Base-by-base conservation (phyloP, 2,797 vertebrate genomes). In the Florisuga fusca region DNA sequence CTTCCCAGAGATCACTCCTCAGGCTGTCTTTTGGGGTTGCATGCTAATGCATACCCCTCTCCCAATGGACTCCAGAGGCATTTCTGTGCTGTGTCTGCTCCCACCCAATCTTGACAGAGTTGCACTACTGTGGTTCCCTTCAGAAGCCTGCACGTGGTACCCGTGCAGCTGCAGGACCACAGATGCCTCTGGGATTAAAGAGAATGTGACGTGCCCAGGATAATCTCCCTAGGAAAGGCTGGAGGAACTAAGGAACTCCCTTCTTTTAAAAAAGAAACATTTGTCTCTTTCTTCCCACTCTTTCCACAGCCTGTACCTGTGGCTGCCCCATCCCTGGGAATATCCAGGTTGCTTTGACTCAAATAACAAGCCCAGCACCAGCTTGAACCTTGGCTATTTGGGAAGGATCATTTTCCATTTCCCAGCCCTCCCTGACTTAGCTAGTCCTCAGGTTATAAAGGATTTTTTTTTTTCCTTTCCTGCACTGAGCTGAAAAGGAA, bases 181-280 rank as follows among this genome's bases (percentile, higher is more conserved):
- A 89, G 72, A 87, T 94, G 78, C 61, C 87, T 83, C 75, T 80
- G 54, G 69, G 83, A 81, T 91, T 90, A 83, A 90, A 84, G 50
- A 17, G 48, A 81, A 46, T 21, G 69, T 77, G 62, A 87, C 4
- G 8, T 90, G 36, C 21, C 50, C 66, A 64, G 41, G 63, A 74
- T 64, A 83, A 86, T 80, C 61, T 61, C 55, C 73, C 18, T 20
- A 79, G 64, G 64, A 80, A 89, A 67, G 18, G 33, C 50, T 83
- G 87, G 68, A 67, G 84, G 73, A 92, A 80, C 64, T n/a, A 72
- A 67, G 84, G 73, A 92, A 80, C 64, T n/a, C 8, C 9, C 4
- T 79, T 72, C 7, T 84, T 82, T 77, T 57, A 57, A 74, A 61
- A 68, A 71, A 71, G 61, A 59, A 81, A 53, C 19, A 63, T 43